A percentile compares a stretch with the other conserved stretches of the same genome.
Conservation (phyloP, 2,113 vertebrate genomes). For the Empidonax traillii region DNA sequence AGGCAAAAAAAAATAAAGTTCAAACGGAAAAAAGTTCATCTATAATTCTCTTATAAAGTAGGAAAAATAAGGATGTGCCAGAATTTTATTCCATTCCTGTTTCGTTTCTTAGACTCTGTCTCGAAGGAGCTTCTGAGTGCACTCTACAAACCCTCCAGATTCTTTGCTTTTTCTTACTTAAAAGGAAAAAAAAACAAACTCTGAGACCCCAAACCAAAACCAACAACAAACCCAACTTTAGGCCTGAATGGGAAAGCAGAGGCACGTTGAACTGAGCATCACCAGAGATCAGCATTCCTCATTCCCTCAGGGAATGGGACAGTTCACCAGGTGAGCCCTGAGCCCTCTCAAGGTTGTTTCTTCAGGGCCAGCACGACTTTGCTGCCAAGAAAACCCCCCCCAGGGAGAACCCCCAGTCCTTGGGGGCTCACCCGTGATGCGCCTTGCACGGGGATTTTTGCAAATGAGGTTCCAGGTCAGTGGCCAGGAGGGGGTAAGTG, state of each 20-base stretch:
- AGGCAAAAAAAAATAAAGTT: background rate
- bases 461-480: background rate
- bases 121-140: background rate
- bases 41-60: background rate
- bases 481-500: background rate
- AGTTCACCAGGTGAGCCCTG: rapidly evolving
- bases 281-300: rapidly evolving
- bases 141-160: background rate
- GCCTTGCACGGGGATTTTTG: background rate
- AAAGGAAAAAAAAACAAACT: background rate
- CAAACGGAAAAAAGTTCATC: background rate
- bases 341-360: rapidly evolving
- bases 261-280: rapidly evolving
- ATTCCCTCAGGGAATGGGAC: rapidly evolving
- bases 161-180: background rate
- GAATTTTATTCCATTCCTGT: background rate
- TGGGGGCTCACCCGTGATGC: background rate
- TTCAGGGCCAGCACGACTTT: background rate
- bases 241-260: background rate
- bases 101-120: background rate
- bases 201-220: background rate
- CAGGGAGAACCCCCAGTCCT: background rate
- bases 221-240: rapidly evolving
- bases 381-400: background rate
- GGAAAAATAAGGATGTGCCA: background rate